Base-by-base conservation (phyloP, 2,113 vertebrate species). In the Phodopus roborovskii region DNA sequence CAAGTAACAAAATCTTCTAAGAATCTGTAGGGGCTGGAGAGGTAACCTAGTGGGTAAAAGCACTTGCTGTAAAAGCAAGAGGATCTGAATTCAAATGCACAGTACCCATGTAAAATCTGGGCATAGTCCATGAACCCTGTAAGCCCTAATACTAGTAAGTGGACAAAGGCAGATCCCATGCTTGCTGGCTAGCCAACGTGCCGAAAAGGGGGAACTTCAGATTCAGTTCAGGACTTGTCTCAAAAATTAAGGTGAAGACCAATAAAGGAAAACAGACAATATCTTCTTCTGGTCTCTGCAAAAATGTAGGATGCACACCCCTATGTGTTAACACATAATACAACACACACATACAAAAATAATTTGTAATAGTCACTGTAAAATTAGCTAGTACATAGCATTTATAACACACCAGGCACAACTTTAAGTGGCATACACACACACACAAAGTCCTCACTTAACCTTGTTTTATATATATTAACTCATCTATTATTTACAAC, bases 1-100 rank as follows among this genome's bases (percentile, higher is more conserved):
- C 70, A 86, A 97, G 89, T 9, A 79, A 85, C 83, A 95, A 81
- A 66, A 91, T 36, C 13, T 36, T 50, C 78, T 81, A 94, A 82
- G 8, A 84, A 84, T 84, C n/a, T 64, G 19, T 85, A 33, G 42
- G 16, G 42, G 60, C 60, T 66, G 28, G 62, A 33, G 16, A 68
- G 62, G 62, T 64, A 17, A 85, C 42, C 42, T 28, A 66, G 28
- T 48, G 28, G 17, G 42, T 48, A 36, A 48, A 19, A 36, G 42
- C 17, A 84, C 1, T 33, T 86, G 30, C 83, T 86, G 62, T 50
- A 68, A 48, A 85, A 48, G 42, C 62, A 48, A 68, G 19, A 66
- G 62, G 42, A 66, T 22, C 17, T 45, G 16, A 85, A 33, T 64
- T 50, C 42, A 86, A 85, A 66, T 20, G 19, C 62, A 45, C 19